Evolutionary conservation across 2,888 invertebrate genomes (phyloP), one percentile per base, ranked within the genome.

Genomic region (Amblyjoppa proteus): DNA sequence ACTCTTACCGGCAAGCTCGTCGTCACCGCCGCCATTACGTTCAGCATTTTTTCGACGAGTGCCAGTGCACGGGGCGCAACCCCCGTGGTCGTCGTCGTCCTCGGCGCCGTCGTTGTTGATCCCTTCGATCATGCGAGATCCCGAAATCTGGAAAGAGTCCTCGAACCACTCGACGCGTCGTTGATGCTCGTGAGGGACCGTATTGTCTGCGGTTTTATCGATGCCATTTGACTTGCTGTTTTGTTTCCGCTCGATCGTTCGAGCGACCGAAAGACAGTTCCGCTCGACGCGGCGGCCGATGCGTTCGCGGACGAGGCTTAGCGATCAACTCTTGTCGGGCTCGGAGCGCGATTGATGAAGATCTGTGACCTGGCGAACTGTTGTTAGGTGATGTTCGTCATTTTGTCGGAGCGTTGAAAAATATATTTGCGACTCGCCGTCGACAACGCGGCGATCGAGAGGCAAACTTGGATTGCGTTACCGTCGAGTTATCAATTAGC

Each of bases 11-110:
- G 92, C 79, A 93, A 84, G 82, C 90, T 92, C 81, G 92, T 93
- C 82, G 92, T 92, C 85, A 91, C 91, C 34, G 91, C 90, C 74
- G 93, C 92, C 93, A 93, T 93, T 87, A 93, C 91, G 89, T 93
- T 91, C 88, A 93, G 88, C 93, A 93, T 93, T 88, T 85, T 87
- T 45, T 86, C 82, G 53, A 85, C 76, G 49, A 85, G 79, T 13
- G 66, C 79, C 45, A 78, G 70, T 73, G 81, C 76, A 81, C 81
- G 78, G 41, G 75, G 71, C 9, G 71, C 78, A 7, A 31, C 49
- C 73, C 70, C 79, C 70, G 75, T 41, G 16, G 25, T 49, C 25
- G 68, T 70, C 45, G 56, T 66, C 28, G 31, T 31, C 71, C 71
- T 28, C 73, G 41, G 38, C 81, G 68, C 45, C 80, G 77, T 64